These are phyloP conservation scores for Lepidochrysops patricia DNA, from an alignment of 2,888 invertebrate species.

Conservation along the genomic window DNA sequence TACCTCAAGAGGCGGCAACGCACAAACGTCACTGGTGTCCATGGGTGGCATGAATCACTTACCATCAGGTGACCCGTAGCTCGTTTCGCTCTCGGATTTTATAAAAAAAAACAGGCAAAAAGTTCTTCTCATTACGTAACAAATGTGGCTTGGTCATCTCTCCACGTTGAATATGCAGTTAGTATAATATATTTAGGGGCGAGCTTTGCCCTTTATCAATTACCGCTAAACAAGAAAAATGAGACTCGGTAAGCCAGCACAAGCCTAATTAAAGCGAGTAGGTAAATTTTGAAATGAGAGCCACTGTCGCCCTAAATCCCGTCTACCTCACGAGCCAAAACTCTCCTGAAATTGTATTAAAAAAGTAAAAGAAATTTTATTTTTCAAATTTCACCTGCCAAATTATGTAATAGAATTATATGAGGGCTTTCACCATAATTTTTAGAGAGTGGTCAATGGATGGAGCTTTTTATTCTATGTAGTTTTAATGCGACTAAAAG, in stretches of 20 bases:
- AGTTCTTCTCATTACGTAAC: neutral
- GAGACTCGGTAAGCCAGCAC: conserved; percentile 61
- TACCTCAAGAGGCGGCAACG: no score
- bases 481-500: no score
- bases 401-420: neutral
- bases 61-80: no score
- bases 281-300: conserved; percentile 53
- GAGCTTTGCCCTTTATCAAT: conserved; percentile 60
- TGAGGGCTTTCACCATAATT: neutral
- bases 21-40: no score
- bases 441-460: neutral
- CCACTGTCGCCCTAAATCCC: conserved; percentile 31
- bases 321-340: conserved; percentile 3
- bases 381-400: neutral
- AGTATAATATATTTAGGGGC: conserved; percentile 5
- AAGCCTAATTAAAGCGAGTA: conserved; percentile 69
- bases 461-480: neutral
- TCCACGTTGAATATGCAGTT: conserved; percentile 2
- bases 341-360: neutral
- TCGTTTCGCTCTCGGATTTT: no score
- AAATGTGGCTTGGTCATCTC: neutral
- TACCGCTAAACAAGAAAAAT: conserved; percentile 72
- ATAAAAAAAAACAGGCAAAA: no score
- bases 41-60: no score
- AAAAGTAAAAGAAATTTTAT: neutral